These are phyloP conservation scores for Alloscopus bannaensis DNA, from an alignment of 2,888 invertebrate species.

Conservation along the genomic window DNA sequence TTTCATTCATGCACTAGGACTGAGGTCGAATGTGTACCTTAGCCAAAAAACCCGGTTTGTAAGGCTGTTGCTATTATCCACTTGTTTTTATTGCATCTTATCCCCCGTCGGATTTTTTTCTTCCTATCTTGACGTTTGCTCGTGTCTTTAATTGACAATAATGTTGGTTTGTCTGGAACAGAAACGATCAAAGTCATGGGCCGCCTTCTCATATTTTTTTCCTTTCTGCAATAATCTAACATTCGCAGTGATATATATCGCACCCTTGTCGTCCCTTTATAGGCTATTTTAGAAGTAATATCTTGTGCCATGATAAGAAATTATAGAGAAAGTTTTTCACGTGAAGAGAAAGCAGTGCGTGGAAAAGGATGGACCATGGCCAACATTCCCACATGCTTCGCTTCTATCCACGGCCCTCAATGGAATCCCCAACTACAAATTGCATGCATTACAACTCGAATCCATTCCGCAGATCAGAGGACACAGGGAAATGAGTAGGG, in stretches of 20 bases:
- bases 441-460: slow-evolving; percentile 8
- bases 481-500: slow-evolving; percentile 1
- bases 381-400: slow-evolving; percentile 19
- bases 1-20: too few species aligned
- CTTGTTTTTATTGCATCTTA: slow-evolving; percentile 27
- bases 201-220: too few species aligned
- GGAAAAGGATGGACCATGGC: slow-evolving; percentile 41
- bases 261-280: too few species aligned
- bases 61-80: slow-evolving; percentile 22
- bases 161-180: slow-evolving; percentile 21
- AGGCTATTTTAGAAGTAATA: background rate
- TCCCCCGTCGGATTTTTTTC: slow-evolving; percentile 16
- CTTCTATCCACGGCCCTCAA: background rate
- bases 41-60: background rate
- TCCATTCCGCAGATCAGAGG: slow-evolving; percentile 25
- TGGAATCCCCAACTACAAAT: slow-evolving; percentile 3
- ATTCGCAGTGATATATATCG: background rate
- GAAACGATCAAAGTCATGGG: slow-evolving; percentile 2
- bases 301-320: slow-evolving; percentile 35
- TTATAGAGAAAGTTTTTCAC: slow-evolving; percentile 36
- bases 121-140: slow-evolving; percentile 33
- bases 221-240: background rate
- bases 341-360: background rate
- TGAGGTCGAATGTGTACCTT: background rate
- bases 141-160: slow-evolving; percentile 44